Evolutionary conservation across 2,113 vertebrate genomes (phyloP).

Genomic region (Orcinus orca): DNA sequence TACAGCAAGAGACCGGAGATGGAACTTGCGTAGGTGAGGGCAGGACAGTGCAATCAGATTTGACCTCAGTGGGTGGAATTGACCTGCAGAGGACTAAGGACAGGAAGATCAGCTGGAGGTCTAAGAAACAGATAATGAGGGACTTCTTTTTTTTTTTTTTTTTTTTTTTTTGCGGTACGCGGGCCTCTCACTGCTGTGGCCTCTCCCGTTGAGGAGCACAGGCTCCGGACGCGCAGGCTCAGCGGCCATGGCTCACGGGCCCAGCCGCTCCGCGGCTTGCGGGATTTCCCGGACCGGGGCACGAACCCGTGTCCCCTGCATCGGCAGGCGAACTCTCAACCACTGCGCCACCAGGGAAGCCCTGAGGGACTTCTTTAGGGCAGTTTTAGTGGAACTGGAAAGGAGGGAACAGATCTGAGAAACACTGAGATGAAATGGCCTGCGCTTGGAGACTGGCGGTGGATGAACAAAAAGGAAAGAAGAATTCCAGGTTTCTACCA

Average conservation of each 20-base stretch:
- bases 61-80: neutral
- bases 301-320: no score
- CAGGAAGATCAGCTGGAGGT: neutral
- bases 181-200: no score
- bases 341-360: no score
- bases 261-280: no score
- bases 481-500: neutral
- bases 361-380: neutral
- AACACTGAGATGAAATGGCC: neutral
- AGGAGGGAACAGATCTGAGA: neutral
- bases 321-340: no score
- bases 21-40: no score
- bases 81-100: neutral
- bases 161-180: no score
- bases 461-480: neutral
- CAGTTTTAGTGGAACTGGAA: neutral
- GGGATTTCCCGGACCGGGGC: no score
- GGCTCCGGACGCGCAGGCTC: no score
- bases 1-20: neutral
- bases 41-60: rapidly evolving
- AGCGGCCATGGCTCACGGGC: no score
- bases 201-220: no score
- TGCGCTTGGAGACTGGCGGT: neutral
- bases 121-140: no score
- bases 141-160: neutral